A percentile compares a stretch with the other conserved stretches of the same genome.
phyloP scores from a whole-genome alignment of 2,797 vertebrate species.

The Sparidentex hasta region DNA sequence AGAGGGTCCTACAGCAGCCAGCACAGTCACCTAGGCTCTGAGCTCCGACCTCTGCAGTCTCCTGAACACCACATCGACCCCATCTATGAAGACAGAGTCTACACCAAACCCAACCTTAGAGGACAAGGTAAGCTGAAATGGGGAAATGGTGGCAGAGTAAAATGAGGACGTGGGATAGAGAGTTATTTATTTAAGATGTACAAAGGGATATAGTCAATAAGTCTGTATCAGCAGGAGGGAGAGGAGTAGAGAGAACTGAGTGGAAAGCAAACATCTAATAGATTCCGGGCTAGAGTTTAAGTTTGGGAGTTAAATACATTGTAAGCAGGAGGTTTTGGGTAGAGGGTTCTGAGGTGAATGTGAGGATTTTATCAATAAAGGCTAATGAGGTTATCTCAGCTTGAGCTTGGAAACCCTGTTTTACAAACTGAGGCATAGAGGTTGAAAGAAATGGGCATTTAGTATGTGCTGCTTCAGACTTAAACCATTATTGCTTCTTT shows the following conservation, averaged over 20 bases:
- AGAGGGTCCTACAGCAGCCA: constrained; percentile 98
- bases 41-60: constrained; percentile 96
- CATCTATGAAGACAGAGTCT: constrained; percentile 98
- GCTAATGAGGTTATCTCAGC: too few relatives aligned
- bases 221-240: constrained; percentile 19
- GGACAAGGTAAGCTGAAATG: constrained; percentile 90
- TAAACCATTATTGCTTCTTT: too few relatives aligned
- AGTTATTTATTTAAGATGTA: constrained; percentile 22
- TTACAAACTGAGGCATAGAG: too few relatives aligned
- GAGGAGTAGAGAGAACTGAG: background rate
- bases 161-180: constrained; percentile 1
- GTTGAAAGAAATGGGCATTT: too few relatives aligned
- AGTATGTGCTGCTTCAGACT: background rate
- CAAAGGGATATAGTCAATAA: constrained; percentile 6
- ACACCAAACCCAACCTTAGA: constrained; percentile 97
- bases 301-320: background rate
- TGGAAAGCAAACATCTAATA: constrained; percentile 8
- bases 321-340: background rate
- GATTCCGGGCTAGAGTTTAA: background rate
- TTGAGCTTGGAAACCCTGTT: too few relatives aligned
- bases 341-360: background rate
- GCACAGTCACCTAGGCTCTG: constrained; percentile 95
- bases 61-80: constrained; percentile 99
- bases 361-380: too few relatives aligned
- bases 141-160: background rate